These are phyloP conservation scores for Aleiodes leptofemur DNA, from an alignment of 2,888 invertebrate species.

Conservation along the genomic window DNA sequence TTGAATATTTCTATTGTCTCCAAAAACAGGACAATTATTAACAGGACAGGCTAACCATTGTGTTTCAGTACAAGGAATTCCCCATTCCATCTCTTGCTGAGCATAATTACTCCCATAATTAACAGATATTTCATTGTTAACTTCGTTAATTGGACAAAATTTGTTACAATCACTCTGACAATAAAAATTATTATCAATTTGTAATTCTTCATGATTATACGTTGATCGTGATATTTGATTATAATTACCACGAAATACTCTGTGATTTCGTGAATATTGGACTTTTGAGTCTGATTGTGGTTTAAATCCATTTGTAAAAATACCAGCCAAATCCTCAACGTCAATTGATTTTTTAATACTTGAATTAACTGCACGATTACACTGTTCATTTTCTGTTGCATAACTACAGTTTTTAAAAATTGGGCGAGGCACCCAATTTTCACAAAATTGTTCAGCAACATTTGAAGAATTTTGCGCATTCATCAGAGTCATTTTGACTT, in stretches of 20 bases:
- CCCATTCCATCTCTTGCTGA: slow-evolving; percentile 26
- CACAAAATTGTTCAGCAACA: neutral
- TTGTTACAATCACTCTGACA: slow-evolving; percentile 20
- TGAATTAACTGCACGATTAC: neutral
- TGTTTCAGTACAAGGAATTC: slow-evolving; percentile 64
- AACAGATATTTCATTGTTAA: neutral
- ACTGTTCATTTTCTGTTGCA: neutral
- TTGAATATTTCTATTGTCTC: slow-evolving; percentile 33
- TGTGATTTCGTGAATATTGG: slow-evolving; percentile 30
- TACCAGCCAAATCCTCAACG: slow-evolving; percentile 65
- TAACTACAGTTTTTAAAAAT: neutral
- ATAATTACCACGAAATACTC: slow-evolving; percentile 32
- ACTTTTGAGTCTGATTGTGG: slow-evolving; percentile 15
- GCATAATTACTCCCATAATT: neutral
- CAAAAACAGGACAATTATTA: slow-evolving; percentile 67
- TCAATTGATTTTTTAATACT: slow-evolving; percentile 57
- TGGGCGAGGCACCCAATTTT: neutral
- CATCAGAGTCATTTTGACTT: neutral
- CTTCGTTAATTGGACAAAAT: neutral
- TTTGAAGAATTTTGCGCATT: neutral
- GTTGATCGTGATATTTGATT: slow-evolving; percentile 17
- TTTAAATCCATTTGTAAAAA: slow-evolving; percentile 11
- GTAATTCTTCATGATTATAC: slow-evolving; percentile 7
- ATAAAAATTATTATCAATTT: neutral
- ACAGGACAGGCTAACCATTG: slow-evolving; percentile 69